A percentile compares a stretch with the other conserved stretches of the same genome.
These are phyloP conservation scores for Nansenia antarctica DNA, from an alignment of 2,113 vertebrate species.

Conservation along the genomic window DNA sequence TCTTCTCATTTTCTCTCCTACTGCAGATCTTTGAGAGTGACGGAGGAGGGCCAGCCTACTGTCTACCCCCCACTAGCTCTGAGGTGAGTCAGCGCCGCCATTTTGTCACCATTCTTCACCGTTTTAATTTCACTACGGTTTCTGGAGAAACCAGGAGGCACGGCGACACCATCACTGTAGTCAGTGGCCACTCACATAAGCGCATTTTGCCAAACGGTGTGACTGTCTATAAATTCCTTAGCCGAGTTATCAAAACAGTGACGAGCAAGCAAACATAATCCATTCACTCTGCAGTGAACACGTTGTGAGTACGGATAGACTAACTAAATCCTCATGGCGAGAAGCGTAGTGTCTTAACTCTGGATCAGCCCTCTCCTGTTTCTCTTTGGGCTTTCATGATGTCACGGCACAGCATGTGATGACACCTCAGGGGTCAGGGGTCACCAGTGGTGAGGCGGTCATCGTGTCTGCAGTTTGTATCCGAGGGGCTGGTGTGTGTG, in stretches of 20 bases:
- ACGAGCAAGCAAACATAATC: background rate
- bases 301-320: background rate
- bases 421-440: slow-evolving; percentile 23
- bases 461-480: background rate
- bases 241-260: background rate
- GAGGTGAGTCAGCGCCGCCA: slow-evolving; percentile 56
- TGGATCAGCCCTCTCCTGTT: slow-evolving; percentile 11
- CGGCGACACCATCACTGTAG: too few relatives aligned
- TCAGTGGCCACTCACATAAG: too few relatives aligned
- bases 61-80: slow-evolving; percentile 69
- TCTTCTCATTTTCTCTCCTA: slow-evolving; percentile 5
- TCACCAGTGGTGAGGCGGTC: background rate
- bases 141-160: too few relatives aligned
- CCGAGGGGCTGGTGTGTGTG: background rate
- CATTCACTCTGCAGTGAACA: background rate
- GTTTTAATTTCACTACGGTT: too few relatives aligned
- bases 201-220: too few relatives aligned
- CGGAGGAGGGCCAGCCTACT: slow-evolving; percentile 69
- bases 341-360: too few relatives aligned
- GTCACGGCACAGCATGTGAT: slow-evolving; percentile 32
- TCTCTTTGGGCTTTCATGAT: background rate
- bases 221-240: too few relatives aligned
- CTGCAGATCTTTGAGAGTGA: slow-evolving; percentile 86
- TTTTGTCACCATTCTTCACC: background rate
- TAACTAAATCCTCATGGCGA: too few relatives aligned